A percentile compares a stretch with the other conserved stretches of the same genome.
Evolutionary conservation across 1,140 invertebrate species (phyloP).

Genomic region (Drosophila pachea): DNA sequence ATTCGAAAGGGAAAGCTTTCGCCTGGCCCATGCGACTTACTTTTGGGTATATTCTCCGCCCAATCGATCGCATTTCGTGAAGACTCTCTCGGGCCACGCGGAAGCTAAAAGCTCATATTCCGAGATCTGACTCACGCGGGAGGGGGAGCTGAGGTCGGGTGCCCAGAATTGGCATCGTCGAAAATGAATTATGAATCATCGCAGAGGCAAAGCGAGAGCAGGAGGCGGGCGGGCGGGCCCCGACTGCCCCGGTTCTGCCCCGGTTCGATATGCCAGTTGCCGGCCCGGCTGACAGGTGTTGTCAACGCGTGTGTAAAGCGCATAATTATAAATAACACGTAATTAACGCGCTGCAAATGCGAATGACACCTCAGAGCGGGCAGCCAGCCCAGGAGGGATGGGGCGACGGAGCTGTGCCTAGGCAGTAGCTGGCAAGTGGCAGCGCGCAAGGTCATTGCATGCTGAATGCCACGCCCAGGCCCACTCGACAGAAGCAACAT

Average conservation of each 20-base stretch:
- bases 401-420: slow-evolving; percentile 3
- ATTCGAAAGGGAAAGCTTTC: slow-evolving; percentile 44
- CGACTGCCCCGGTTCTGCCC: slow-evolving; percentile 15
- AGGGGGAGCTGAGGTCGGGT: slow-evolving; percentile 19
- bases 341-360: slow-evolving; percentile 75
- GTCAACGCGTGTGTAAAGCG: slow-evolving; percentile 70
- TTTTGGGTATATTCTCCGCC: too few species aligned
- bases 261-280: slow-evolving; percentile 26
- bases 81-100: not conserved
- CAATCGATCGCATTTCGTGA: too few species aligned
- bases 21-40: not conserved
- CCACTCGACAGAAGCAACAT: slow-evolving; percentile 30
- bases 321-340: slow-evolving; percentile 77
- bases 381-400: not conserved
- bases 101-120: slow-evolving; percentile 50
- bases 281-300: slow-evolving; percentile 64
- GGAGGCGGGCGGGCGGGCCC: not conserved
- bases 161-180: slow-evolving; percentile 8
- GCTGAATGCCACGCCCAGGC: not conserved
- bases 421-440: slow-evolving; percentile 45
- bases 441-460: slow-evolving; percentile 61
- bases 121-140: slow-evolving; percentile 48
- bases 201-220: not conserved
- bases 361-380: slow-evolving; percentile 65
- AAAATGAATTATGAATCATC: slow-evolving; percentile 54